Base-by-base conservation (phyloP, 2,113 vertebrate genomes). In the Lasiurus cinereus region DNA sequence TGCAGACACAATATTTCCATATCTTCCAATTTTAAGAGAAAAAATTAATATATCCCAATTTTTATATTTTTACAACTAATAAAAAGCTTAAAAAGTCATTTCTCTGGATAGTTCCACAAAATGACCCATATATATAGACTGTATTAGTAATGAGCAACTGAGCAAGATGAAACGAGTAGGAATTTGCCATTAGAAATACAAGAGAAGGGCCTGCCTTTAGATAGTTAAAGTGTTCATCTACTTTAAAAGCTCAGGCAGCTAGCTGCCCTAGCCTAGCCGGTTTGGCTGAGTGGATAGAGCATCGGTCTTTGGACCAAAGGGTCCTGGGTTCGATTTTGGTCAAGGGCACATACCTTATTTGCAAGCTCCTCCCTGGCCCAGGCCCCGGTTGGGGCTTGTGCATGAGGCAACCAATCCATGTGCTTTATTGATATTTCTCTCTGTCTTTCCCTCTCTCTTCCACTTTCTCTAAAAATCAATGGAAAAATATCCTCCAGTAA, bases 51-150 rank as follows among this genome's bases (percentile, higher is more conserved):
- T 66, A 54, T 19, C 6, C 21, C 64, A 31, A n/a, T n/a, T 91
- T 93, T 83, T 12, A 76, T 76, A 86, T 31, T 33, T 91, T 91
- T 82, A 15, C 36, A 83, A 79, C 10, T 74, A 86, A 89, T 78
- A 78, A 89, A 86, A 86, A 62, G 27, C 31, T 78, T 12, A 66
- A 83, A 89, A 88, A 70, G 16, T n/a, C 52, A 29, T 86, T 91
- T 78, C 31, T 88, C 73, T 72, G 22, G 83, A 7, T 15, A 90
- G 10, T 59, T 94, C 29, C 80, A 69, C 33, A 95, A 88, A 96
- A 87, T 43, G 12, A 48, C 13, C 31, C 8, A 67, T 2, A 62
- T 33, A 52, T 6, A 74, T 3, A 50, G 59, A 76, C 15, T 59
- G 33, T 3, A n/a, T 66, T 29, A 66, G 31, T 74, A 52, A 88